Percentiles rank a stretch among this genome's conserved stretches.
Evolutionary conservation across 1,140 invertebrate species (phyloP).

Genomic region (Ostrea edulis): DNA sequence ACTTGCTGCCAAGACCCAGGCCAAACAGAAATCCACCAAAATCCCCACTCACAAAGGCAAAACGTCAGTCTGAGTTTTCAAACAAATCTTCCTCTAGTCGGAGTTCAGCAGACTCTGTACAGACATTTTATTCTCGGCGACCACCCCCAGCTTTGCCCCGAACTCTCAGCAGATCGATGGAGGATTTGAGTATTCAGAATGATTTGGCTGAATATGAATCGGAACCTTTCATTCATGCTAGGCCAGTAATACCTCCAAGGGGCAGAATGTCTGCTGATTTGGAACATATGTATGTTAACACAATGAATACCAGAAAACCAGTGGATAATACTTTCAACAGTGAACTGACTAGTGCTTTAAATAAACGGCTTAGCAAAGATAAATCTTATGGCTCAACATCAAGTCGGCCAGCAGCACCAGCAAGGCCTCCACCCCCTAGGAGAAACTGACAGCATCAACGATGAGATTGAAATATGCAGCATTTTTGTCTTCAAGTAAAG

Average conservation of each 20-base stretch:
- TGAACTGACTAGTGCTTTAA: slow-evolving; percentile 18
- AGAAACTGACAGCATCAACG: neutral
- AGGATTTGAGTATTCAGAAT: neutral
- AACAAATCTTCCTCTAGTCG: neutral
- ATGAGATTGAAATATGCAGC: neutral
- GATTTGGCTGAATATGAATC: slow-evolving; percentile 8
- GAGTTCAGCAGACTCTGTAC: neutral
- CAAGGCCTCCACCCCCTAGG: slow-evolving; percentile 3
- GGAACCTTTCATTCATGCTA: neutral
- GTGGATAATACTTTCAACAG: neutral
- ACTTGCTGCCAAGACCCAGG: neutral
- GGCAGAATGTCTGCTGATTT: slow-evolving; percentile 19
- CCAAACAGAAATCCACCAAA: neutral
- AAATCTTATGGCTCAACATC: neutral
- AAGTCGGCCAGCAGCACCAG: neutral
- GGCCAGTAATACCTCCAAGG: neutral
- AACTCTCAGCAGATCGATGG: slow-evolving; percentile 6
- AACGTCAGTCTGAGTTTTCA: neutral
- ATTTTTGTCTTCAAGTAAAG: neutral
- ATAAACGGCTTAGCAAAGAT: neutral
- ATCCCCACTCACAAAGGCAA: neutral
- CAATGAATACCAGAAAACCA: neutral
- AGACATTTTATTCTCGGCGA: neutral
- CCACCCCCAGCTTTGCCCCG: neutral
- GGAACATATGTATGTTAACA: slow-evolving; percentile 21